Percentiles rank a stretch among this genome's conserved stretches.
These are phyloP conservation scores for Criorhina ranunculi DNA, from an alignment of 2,888 invertebrate species.

Conservation along the genomic window DNA sequence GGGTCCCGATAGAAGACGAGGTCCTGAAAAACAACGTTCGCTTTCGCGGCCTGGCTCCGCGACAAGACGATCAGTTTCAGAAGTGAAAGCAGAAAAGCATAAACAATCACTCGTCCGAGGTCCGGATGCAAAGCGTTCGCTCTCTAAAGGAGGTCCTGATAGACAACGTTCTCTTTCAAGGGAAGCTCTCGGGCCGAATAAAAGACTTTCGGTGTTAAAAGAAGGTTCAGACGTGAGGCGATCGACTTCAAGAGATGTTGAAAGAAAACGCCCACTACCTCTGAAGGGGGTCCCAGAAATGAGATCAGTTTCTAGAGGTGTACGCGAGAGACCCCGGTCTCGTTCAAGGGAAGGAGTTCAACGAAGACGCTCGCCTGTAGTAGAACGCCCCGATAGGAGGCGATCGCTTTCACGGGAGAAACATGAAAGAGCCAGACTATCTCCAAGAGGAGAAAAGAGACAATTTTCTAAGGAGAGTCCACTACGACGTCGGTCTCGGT, in stretches of 20 bases:
- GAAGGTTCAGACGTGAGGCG: constrained; percentile 17
- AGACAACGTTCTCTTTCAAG: constrained; percentile 30
- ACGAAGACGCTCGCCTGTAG: constrained; percentile 12
- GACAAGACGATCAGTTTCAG: constrained; percentile 60
- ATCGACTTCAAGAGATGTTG: constrained; percentile 33
- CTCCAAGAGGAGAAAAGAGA: constrained; percentile 33
- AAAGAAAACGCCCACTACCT: constrained; percentile 14
- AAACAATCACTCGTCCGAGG: background rate
- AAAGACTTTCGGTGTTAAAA: background rate
- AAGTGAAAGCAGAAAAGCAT: constrained; percentile 39
- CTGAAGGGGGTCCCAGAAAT: constrained; percentile 1
- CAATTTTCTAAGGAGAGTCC: constrained; percentile 26
- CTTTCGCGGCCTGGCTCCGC: constrained; percentile 23
- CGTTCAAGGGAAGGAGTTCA: constrained; percentile 26
- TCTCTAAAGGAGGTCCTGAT: background rate
- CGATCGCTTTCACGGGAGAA: constrained; percentile 40
- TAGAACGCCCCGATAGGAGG: constrained; percentile 17
- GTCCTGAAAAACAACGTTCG: constrained; percentile 31
- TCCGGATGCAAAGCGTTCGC: constrained; percentile 17
- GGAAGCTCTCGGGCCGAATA: constrained; percentile 6
- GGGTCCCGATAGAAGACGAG: background rate
- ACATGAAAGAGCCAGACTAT: constrained; percentile 6
- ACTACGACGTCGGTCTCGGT: constrained; percentile 15
- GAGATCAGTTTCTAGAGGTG: constrained; percentile 10
- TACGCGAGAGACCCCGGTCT: constrained; percentile 23